phyloP scores from a whole-genome alignment of 2,113 vertebrate species.

The Gulo gulo region DNA sequence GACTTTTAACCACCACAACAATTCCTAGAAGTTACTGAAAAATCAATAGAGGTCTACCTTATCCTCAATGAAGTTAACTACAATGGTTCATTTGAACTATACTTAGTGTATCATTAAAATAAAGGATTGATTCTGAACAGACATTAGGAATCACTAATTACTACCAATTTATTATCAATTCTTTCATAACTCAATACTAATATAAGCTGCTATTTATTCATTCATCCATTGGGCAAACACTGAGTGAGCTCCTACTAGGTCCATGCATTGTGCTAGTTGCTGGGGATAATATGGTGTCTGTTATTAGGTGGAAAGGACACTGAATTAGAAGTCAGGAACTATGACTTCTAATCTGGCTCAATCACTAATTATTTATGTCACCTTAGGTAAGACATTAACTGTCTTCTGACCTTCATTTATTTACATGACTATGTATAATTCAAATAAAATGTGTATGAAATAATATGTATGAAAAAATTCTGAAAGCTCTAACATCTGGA shows the following conservation, averaged over 20 bases:
- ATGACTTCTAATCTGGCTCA: background rate
- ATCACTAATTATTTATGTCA: background rate
- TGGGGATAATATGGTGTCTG: background rate
- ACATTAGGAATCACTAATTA: slow-evolving; percentile 32
- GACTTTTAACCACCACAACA: slow-evolving; percentile 14
- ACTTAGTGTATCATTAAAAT: slow-evolving; percentile 52
- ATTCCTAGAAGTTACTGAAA: slow-evolving; percentile 52
- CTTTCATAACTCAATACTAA: slow-evolving; percentile 18
- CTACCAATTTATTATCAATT: slow-evolving; percentile 31
- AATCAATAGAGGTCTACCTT: slow-evolving; percentile 49
- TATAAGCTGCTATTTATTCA: slow-evolving; percentile 18
- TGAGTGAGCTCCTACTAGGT: background rate
- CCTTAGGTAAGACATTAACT: background rate
- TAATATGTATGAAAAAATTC: background rate
- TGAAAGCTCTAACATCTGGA: slow-evolving; percentile 7
- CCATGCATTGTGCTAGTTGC: background rate
- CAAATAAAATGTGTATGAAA: background rate
- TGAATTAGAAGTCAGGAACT: background rate
- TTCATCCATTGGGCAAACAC: background rate
- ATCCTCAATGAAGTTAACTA: slow-evolving; percentile 54
- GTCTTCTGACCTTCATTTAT: slow-evolving; percentile 12
- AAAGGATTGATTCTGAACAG: slow-evolving; percentile 32
- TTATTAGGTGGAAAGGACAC: background rate
- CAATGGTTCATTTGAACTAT: slow-evolving; percentile 38
- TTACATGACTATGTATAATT: background rate